phyloP scores from a whole-genome alignment of 2,888 invertebrate genomes.

The Sesia apiformis region DNA sequence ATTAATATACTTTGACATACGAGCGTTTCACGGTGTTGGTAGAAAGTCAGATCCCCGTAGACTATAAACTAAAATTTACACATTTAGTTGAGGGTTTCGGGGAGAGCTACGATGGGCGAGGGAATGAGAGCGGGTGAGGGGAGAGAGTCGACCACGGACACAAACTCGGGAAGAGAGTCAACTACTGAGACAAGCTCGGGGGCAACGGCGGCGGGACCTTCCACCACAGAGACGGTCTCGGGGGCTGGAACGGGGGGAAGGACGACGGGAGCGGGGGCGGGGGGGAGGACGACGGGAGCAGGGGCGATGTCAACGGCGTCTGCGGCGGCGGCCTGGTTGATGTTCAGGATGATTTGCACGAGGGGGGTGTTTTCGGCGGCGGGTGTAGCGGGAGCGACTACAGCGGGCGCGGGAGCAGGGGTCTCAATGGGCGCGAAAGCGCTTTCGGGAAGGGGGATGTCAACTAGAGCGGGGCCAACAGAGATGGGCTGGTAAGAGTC shows the following conservation, averaged over 20 bases:
- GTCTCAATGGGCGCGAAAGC: slow-evolving; percentile 1
- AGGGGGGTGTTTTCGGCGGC: slow-evolving; percentile 15
- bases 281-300: slow-evolving; percentile 8
- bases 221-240: slow-evolving; percentile 10
- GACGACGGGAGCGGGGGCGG: slow-evolving; percentile 9
- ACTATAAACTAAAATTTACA: neutral
- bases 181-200: slow-evolving; percentile 2
- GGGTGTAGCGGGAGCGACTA: slow-evolving; percentile 10
- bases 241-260: slow-evolving; percentile 10
- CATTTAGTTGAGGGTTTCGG: slow-evolving; percentile 31
- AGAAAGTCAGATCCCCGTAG: neutral
- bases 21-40: slow-evolving; percentile 5
- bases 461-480: slow-evolving; percentile 14
- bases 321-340: slow-evolving; percentile 15
- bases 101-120: slow-evolving; percentile 16
- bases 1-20: slow-evolving; percentile 1
- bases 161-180: slow-evolving; percentile 9
- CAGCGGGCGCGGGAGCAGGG: slow-evolving; percentile 7
- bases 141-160: slow-evolving; percentile 6
- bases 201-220: slow-evolving; percentile 2
- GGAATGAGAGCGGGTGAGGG: slow-evolving; percentile 3
- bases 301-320: neutral
- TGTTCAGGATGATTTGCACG: slow-evolving; percentile 32
- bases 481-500: slow-evolving; percentile 16
- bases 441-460: slow-evolving; percentile 6